phyloP scores from a whole-genome alignment of 2,113 vertebrate genomes.

The Globicephala melas region DNA sequence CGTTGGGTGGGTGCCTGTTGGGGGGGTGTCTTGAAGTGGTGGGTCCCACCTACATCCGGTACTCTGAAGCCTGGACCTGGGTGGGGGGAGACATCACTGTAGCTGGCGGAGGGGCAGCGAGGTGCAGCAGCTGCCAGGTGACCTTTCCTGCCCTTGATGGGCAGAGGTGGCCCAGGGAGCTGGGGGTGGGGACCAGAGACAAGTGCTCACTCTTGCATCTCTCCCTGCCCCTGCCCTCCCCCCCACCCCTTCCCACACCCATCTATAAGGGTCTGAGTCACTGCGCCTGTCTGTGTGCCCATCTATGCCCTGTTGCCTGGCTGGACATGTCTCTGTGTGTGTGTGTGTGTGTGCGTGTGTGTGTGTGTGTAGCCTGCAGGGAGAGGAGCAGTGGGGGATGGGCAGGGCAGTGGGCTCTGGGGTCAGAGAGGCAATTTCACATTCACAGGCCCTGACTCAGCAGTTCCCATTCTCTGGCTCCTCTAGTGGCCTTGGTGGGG shows the following conservation, averaged over 20 bases:
- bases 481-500: constrained; percentile 2
- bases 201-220: neutral
- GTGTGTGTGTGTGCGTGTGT: neutral
- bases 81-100: neutral
- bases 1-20: neutral
- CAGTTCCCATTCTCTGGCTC: constrained; percentile 47
- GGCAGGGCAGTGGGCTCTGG: constrained; percentile 34
- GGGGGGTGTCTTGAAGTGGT: neutral
- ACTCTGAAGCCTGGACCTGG: neutral
- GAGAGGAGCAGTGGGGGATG: neutral
- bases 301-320: neutral
- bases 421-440: constrained; percentile 34
- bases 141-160: constrained; percentile 73
- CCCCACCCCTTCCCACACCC: neutral
- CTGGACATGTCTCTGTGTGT: neutral
- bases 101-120: neutral
- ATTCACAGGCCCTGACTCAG: constrained; percentile 64
- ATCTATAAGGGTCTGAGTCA: neutral
- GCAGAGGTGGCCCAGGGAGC: constrained; percentile 25
- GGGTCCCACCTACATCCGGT: neutral
- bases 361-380: neutral
- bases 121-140: neutral
- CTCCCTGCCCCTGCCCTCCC: neutral
- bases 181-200: neutral
- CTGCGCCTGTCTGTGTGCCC: neutral